Base-by-base conservation (phyloP, 2,888 invertebrate genomes). In the Troides oblongomaculatus region DNA sequence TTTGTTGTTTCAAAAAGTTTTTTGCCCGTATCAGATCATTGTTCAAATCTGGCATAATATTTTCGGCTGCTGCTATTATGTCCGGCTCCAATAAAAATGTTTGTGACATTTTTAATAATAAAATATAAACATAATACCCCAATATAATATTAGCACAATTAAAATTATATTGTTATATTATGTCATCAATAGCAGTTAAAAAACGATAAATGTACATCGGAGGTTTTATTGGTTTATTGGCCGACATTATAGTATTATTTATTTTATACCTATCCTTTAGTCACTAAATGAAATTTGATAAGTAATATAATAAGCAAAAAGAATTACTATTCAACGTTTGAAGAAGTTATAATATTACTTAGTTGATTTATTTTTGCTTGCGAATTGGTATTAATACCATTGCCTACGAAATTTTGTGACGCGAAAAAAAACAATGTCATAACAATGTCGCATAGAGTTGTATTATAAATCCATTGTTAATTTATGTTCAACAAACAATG, bases 1-100 rank as follows among this genome's bases (percentile, higher is more conserved):
- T 94, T 76, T 93, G 93, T 74, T 93, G 93, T 79, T 95, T 94
- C 30, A 95, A 84, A 78, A 94, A 95, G 74, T 93, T 93, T 81
- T 95, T 95, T 0, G 95, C 95, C 46, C 93, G 82, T 53, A 93
- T 83, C 77, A 94, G 85, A 76, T 95, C 95, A 59, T 86, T 89
- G 73, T 94, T 93, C 39, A 93, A 84, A 72, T 93, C 92, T 25
- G 94, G 94, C 84, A 92, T 78, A 74, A 89, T 83, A 86, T 92
- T 92, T 83, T 91, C 89, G 6, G 87, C 75, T 1, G 90, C 88
- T 14, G 91, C 91, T 80, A 92, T 91, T 63, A 93, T 85, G 75
- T 93, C 93, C 2, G 92, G 89, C 73, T 93, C 93, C 58, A 87
- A 74, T 73, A 89, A 73, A 78, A 88, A 90, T 67, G 84, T 81